A percentile compares a stretch with the other conserved stretches of the same genome.
phyloP scores from a whole-genome alignment of 2,888 invertebrate genomes.

The Lamproptera curius region DNA sequence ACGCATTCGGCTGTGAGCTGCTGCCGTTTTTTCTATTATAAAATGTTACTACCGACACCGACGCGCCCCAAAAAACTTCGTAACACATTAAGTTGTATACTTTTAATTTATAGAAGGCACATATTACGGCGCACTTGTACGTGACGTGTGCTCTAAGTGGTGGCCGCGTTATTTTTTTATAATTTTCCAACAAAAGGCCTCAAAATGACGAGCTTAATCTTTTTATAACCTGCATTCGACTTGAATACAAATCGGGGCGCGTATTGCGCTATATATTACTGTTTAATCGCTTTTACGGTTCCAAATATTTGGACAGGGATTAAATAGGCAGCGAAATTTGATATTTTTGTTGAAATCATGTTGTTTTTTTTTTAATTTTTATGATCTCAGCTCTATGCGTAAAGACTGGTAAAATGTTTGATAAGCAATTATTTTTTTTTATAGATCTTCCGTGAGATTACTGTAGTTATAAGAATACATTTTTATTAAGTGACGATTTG shows the following conservation, averaged over 20 bases:
- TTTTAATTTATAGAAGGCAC: conserved; percentile 64
- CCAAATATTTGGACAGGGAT: conserved; percentile 75
- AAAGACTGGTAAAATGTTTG: conserved; percentile 60
- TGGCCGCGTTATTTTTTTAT: conserved; percentile 59
- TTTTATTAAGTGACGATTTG: too few species aligned
- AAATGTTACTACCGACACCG: conserved; percentile 23
- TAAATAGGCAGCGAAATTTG: conserved; percentile 69
- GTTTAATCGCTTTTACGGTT: conserved; percentile 72
- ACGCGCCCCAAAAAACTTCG: conserved; percentile 39
- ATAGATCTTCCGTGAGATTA: too few species aligned
- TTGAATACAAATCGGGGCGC: conserved; percentile 66
- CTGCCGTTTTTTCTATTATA: conserved; percentile 33
- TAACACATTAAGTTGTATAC: conserved; percentile 40
- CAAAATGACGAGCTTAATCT: conserved; percentile 65
- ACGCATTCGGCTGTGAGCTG: conserved; percentile 18
- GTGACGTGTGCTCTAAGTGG: conserved; percentile 59
- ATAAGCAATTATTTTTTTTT: too few species aligned
- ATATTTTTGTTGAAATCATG: conserved; percentile 65
- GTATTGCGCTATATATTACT: conserved; percentile 73
- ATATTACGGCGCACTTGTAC: conserved; percentile 65
- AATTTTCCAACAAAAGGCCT: conserved; percentile 66
- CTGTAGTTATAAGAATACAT: too few species aligned
- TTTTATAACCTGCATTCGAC: conserved; percentile 61
- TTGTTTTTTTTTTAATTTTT: conserved; percentile 60
- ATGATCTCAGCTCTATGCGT: conserved; percentile 67